Evolutionary conservation across 2,888 invertebrate genomes (phyloP).

Genomic region (Lasioglossum marginatum): DNA sequence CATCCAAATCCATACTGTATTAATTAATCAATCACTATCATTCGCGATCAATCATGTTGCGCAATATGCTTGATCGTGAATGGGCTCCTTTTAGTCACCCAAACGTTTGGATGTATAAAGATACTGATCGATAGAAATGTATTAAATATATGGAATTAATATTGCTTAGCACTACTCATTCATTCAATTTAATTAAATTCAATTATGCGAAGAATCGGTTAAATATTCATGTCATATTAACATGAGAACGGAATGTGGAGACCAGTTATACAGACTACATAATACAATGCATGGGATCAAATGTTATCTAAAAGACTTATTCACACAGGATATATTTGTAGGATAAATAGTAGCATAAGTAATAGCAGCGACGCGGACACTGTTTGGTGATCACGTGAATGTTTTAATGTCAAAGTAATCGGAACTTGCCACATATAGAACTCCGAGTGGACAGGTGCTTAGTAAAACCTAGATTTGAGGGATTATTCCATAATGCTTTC

Average conservation of each 20-base stretch:
- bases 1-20: too few species aligned
- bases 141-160: neutral
- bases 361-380: neutral
- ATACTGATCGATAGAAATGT: neutral
- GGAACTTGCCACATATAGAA: neutral
- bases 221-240: neutral
- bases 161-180: neutral
- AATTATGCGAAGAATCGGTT: neutral
- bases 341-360: neutral
- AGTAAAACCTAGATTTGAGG: constrained; percentile 5
- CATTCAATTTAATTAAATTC: neutral
- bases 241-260: neutral
- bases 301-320: neutral
- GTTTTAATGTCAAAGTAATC: neutral
- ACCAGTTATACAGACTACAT: neutral
- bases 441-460: neutral
- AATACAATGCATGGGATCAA: neutral
- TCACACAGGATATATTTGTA: neutral
- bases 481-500: constrained; percentile 3
- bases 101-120: neutral
- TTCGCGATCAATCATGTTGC: too few species aligned
- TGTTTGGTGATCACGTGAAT: neutral
- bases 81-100: too few species aligned
- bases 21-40: too few species aligned
- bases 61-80: too few species aligned